A percentile compares a stretch with the other conserved stretches of the same genome.
Evolutionary conservation across 2,797 vertebrate species (phyloP).

Genomic region (Gambusia yucatana): DNA sequence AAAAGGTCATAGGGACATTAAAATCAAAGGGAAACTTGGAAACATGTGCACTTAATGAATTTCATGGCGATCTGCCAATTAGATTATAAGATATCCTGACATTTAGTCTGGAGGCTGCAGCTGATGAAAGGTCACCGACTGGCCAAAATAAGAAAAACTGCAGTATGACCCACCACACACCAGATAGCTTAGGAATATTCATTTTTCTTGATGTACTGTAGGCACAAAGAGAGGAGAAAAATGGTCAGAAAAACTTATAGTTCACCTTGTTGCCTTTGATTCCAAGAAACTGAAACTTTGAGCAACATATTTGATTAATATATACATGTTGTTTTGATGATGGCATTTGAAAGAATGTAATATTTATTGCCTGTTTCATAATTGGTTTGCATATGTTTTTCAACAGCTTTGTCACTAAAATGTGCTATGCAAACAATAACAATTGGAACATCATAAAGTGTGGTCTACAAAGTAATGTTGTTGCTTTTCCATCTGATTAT

Average conservation of each 20-base stretch:
- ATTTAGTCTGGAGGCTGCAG: constrained; percentile 16
- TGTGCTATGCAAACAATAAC: neutral
- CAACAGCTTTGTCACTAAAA: too few relatives aligned
- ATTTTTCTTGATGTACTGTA: neutral
- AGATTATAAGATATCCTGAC: constrained; percentile 17
- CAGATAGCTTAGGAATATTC: neutral
- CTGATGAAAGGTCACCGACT: constrained; percentile 16
- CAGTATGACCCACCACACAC: neutral
- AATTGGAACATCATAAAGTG: neutral
- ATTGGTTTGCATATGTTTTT: too few relatives aligned
- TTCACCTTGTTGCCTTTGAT: neutral
- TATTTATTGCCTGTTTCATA: too few relatives aligned
- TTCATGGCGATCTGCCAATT: constrained; percentile 21
- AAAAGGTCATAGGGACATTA: constrained; percentile 43
- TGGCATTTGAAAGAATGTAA: too few relatives aligned
- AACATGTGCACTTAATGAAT: constrained; percentile 25
- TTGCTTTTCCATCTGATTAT: neutral
- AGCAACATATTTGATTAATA: too few relatives aligned
- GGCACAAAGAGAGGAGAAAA: constrained; percentile 2
- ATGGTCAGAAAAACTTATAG: neutral
- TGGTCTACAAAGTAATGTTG: neutral
- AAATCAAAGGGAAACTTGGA: constrained; percentile 30
- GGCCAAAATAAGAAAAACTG: constrained; percentile 4
- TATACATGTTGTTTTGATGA: too few relatives aligned
- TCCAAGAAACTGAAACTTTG: too few relatives aligned